phyloP scores from a whole-genome alignment of 1,140 invertebrate genomes.

The Cheumatopsyche charites region DNA sequence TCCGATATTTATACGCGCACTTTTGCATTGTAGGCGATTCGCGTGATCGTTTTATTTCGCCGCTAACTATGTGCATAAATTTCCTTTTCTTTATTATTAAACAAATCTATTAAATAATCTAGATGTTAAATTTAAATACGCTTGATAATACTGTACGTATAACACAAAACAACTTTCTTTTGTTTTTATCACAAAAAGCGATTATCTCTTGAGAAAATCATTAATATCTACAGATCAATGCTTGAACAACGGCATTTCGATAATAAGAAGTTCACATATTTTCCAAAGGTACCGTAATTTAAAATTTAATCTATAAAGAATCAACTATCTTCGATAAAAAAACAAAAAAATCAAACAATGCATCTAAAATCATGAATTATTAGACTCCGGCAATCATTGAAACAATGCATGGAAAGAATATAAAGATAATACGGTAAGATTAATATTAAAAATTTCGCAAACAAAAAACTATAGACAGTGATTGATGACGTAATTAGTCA shows the following conservation, averaged over 20 bases:
- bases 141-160: background rate
- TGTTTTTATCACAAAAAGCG: too few species aligned
- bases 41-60: constrained; percentile 22
- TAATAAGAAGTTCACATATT: too few species aligned
- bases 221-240: too few species aligned
- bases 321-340: too few species aligned
- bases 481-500: constrained; percentile 19
- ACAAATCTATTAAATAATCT: background rate
- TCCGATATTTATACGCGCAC: constrained; percentile 16
- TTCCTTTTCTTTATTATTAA: background rate
- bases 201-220: too few species aligned
- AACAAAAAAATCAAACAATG: background rate
- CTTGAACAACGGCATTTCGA: too few species aligned
- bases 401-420: constrained; percentile 13
- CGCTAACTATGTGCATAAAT: background rate
- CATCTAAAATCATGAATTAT: constrained; percentile 5
- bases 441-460: constrained; percentile 23
- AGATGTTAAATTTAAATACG: background rate
- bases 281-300: too few species aligned
- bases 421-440: background rate
- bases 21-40: constrained; percentile 29
- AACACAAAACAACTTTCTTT: too few species aligned
- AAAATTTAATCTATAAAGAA: too few species aligned
- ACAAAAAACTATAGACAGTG: constrained; percentile 12
- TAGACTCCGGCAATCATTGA: background rate